Percentiles rank a stretch among this genome's conserved stretches.
phyloP scores from a whole-genome alignment of 2,888 invertebrate species.

The Xanthia togata region DNA sequence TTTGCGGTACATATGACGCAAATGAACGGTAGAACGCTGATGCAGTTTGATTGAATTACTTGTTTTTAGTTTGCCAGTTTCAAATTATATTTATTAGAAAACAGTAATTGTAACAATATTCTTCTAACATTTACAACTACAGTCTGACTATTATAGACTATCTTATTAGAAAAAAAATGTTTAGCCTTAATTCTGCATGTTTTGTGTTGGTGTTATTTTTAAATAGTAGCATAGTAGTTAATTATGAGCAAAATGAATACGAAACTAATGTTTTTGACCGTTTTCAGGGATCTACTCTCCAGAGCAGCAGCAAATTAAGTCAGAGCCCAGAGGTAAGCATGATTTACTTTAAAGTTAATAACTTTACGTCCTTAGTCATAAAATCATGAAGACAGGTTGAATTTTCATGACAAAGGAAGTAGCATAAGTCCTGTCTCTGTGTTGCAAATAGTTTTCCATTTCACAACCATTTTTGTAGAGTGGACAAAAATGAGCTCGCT shows the following conservation, averaged over 20 bases:
- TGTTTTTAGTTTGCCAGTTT: too few species aligned
- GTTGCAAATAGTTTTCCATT: neutral
- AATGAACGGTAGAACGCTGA: too few species aligned
- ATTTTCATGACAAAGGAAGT: neutral
- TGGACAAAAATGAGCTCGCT: slow-evolving; percentile 1
- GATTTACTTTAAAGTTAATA: neutral
- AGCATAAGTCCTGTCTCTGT: neutral
- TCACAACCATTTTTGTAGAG: neutral
- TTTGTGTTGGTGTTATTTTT: slow-evolving; percentile 44
- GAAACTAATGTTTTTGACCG: slow-evolving; percentile 27
- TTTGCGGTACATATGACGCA: too few species aligned
- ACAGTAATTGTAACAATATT: neutral
- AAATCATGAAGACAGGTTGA: neutral
- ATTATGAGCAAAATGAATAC: neutral
- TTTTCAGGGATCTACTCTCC: slow-evolving; percentile 70
- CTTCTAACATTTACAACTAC: neutral
- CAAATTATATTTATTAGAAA: neutral
- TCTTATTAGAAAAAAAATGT: neutral
- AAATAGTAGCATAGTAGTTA: slow-evolving; percentile 11
- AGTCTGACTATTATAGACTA: neutral
- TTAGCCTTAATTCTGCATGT: slow-evolving; percentile 38
- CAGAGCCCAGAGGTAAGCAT: slow-evolving; percentile 82
- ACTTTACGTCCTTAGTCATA: neutral
- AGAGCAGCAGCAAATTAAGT: slow-evolving; percentile 77
- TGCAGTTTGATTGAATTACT: neutral